These are phyloP conservation scores for Zygaena filipendulae DNA, from an alignment of 2,888 invertebrate species.

Conservation along the genomic window DNA sequence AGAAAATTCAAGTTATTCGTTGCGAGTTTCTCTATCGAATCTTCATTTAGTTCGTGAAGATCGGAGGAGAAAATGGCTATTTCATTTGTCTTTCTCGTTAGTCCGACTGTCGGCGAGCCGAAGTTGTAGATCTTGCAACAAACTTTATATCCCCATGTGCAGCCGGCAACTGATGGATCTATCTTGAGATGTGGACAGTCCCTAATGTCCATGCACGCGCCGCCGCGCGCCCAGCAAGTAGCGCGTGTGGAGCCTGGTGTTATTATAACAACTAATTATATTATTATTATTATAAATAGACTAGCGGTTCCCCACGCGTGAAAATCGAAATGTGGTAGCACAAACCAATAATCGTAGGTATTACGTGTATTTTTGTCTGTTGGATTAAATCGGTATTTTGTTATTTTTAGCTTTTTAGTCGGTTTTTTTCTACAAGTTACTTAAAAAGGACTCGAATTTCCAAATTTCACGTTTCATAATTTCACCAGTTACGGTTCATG, in stretches of 20 bases:
- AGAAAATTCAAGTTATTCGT: slow-evolving; percentile 4
- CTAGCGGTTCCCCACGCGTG: too few relatives aligned
- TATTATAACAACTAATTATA: slow-evolving; percentile 1
- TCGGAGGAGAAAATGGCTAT: slow-evolving; percentile 4
- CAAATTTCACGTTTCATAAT: too few relatives aligned
- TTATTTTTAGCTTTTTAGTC: too few relatives aligned
- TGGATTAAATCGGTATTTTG: too few relatives aligned
- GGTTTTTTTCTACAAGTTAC: too few relatives aligned
- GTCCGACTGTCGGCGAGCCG: slow-evolving; percentile 21
- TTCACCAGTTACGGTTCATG: too few relatives aligned
- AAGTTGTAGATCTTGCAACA: slow-evolving; percentile 27
- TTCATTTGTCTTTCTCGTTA: slow-evolving; percentile 12
- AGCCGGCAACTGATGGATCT: slow-evolving; percentile 29
- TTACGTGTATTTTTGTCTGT: too few relatives aligned
- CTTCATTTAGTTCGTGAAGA: slow-evolving; percentile 5
- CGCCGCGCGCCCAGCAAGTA: slow-evolving; percentile 43
- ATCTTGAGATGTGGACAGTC: slow-evolving; percentile 23
- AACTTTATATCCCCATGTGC: slow-evolving; percentile 25
- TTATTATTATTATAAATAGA: slow-evolving; percentile 1
- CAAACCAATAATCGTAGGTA: too few relatives aligned
- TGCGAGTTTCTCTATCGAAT: slow-evolving; percentile 4
- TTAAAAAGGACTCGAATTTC: too few relatives aligned
- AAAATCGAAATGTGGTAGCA: too few relatives aligned
- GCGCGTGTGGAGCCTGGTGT: slow-evolving; percentile 23
- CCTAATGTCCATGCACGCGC: slow-evolving; percentile 28